These are phyloP conservation scores for Sarcophaga bullata DNA, from an alignment of 1,140 invertebrate species.

Conservation along the genomic window DNA sequence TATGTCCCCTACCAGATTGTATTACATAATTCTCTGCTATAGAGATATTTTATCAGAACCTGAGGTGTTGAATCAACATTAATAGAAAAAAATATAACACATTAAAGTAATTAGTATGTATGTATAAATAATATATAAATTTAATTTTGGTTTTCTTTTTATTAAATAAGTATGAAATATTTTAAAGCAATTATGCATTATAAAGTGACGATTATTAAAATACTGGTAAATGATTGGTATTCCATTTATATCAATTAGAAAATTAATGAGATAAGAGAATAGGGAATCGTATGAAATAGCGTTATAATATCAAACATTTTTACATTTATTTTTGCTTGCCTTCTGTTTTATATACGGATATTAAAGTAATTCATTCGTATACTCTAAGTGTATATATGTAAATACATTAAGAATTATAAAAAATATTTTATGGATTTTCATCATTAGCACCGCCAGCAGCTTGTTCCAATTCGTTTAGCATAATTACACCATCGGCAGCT, in stretches of 20 bases:
- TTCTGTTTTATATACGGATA: slow-evolving; percentile 11
- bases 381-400: background rate
- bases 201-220: slow-evolving; percentile 12
- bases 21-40: too few relatives aligned
- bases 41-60: too few relatives aligned
- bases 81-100: too few relatives aligned
- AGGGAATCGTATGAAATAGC: background rate
- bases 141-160: background rate
- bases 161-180: slow-evolving; percentile 18
- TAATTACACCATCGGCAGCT: slow-evolving; percentile 56
- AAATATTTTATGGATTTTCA: slow-evolving; percentile 33
- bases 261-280: background rate
- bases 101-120: too few relatives aligned
- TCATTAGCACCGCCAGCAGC: slow-evolving; percentile 49
- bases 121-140: background rate
- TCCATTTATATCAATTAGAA: background rate
- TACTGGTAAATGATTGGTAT: slow-evolving; percentile 13
- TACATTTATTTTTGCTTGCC: background rate
- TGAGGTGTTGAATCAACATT: too few relatives aligned
- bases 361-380: slow-evolving; percentile 9
- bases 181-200: slow-evolving; percentile 22
- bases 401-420: slow-evolving; percentile 24
- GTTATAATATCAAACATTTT: slow-evolving; percentile 9
- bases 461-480: slow-evolving; percentile 57
- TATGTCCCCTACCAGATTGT: too few relatives aligned